phyloP scores from a whole-genome alignment of 1,140 invertebrate species.

The Episyrphus balteatus region DNA sequence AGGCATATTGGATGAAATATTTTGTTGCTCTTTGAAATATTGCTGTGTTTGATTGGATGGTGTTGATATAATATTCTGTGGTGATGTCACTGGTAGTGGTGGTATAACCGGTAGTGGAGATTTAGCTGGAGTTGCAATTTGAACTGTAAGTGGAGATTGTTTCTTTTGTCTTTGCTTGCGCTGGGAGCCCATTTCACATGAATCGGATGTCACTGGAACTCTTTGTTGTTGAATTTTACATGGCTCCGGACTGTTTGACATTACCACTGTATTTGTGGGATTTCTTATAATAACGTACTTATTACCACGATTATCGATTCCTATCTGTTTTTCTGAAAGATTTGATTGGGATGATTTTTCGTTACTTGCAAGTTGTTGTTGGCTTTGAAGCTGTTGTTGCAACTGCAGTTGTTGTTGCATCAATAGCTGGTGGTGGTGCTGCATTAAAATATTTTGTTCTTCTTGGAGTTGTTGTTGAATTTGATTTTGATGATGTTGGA shows the following conservation, averaged over 20 bases:
- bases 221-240: neutral
- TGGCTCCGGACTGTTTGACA: slow-evolving; percentile 1
- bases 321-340: slow-evolving; percentile 1
- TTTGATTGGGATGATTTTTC: neutral
- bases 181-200: too few relatives aligned
- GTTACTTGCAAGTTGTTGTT: neutral
- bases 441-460: neutral
- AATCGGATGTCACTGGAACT: neutral
- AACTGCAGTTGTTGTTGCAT: neutral
- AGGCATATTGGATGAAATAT: too few relatives aligned
- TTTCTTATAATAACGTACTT: slow-evolving; percentile 4
- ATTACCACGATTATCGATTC: neutral
- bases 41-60: neutral
- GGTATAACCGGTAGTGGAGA: too few relatives aligned
- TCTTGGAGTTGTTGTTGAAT: neutral
- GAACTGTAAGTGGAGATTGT: too few relatives aligned
- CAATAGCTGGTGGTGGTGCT: neutral
- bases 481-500: neutral
- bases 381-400: neutral
- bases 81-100: slow-evolving; percentile 1
- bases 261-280: neutral
- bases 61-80: neutral
- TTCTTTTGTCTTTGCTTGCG: too few relatives aligned
- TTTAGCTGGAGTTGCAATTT: too few relatives aligned
- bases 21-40: too few relatives aligned